A percentile compares a stretch with the other conserved stretches of the same genome.
phyloP scores from a whole-genome alignment of 1,140 invertebrate genomes.

The Oedothorax gibbosus region DNA sequence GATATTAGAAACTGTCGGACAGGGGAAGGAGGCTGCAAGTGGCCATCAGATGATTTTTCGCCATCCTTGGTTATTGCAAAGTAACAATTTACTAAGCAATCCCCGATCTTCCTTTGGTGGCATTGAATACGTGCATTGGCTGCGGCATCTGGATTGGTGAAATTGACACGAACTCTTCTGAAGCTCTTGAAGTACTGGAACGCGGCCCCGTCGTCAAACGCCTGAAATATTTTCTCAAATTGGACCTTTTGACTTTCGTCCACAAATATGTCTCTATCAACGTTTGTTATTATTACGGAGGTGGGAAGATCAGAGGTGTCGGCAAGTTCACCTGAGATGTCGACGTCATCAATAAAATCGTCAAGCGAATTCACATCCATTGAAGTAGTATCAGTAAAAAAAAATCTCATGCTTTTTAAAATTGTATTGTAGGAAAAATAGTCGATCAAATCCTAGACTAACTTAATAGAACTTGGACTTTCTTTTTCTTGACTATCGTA shows the following conservation, averaged over 20 bases:
- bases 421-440: neutral
- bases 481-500: too few relatives aligned
- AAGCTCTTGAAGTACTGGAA: constrained; percentile 97
- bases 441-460: too few relatives aligned
- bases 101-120: constrained; percentile 85
- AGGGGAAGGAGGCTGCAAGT: constrained; percentile 89
- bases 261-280: constrained; percentile 82
- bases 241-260: constrained; percentile 77
- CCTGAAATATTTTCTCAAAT: constrained; percentile 86
- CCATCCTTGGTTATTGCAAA: constrained; percentile 74
- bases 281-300: constrained; percentile 90
- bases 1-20: constrained; percentile 99
- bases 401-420: constrained; percentile 41
- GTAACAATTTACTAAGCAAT: constrained; percentile 89
- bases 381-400: constrained; percentile 5
- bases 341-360: constrained; percentile 54
- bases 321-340: constrained; percentile 56
- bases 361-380: constrained; percentile 34
- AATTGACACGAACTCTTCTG: constrained; percentile 89
- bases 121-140: constrained; percentile 85
- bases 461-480: too few relatives aligned
- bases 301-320: constrained; percentile 78
- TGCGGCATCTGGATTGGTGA: constrained; percentile 81
- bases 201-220: constrained; percentile 80
- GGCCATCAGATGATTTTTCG: constrained; percentile 68